phyloP scores from a whole-genome alignment of 2,113 vertebrate species.

The Rhagologus leucostigma region DNA sequence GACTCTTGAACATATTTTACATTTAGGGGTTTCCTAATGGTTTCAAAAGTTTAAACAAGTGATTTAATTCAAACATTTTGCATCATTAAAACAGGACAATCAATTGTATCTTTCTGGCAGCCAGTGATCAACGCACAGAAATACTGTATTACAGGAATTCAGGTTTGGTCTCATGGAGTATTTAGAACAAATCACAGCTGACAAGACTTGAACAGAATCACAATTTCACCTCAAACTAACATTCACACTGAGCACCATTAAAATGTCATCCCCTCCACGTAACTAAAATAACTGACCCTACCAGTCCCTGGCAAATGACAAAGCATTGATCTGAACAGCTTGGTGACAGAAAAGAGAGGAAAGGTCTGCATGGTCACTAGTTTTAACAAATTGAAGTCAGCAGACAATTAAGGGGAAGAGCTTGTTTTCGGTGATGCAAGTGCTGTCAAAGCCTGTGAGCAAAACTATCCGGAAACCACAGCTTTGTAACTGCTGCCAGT shows the following conservation, averaged over 20 bases:
- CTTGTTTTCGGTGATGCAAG: not conserved
- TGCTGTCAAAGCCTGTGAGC: not conserved
- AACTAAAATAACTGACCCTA: not conserved
- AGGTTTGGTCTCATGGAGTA: not conserved
- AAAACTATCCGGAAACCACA: slow-evolving; percentile 24
- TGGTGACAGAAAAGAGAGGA: not conserved
- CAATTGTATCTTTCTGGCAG: not conserved
- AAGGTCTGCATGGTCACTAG: not conserved
- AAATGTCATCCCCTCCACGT: not conserved
- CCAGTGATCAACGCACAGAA: not conserved
- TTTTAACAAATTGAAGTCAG: not conserved
- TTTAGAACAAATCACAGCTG: not conserved
- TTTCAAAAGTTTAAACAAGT: not conserved
- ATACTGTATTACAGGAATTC: not conserved
- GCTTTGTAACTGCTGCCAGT: not conserved
- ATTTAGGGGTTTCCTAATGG: not conserved
- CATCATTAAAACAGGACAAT: not conserved
- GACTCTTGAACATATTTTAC: not conserved
- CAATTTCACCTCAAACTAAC: not conserved
- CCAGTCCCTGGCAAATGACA: not conserved
- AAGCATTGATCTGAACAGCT: not conserved
- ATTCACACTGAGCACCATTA: not conserved
- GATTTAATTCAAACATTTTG: not conserved
- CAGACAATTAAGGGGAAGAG: not conserved
- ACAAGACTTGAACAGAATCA: not conserved